Conservation (phyloP, 1,140 invertebrate genomes). For the Pogonomyrmex californicus region DNA sequence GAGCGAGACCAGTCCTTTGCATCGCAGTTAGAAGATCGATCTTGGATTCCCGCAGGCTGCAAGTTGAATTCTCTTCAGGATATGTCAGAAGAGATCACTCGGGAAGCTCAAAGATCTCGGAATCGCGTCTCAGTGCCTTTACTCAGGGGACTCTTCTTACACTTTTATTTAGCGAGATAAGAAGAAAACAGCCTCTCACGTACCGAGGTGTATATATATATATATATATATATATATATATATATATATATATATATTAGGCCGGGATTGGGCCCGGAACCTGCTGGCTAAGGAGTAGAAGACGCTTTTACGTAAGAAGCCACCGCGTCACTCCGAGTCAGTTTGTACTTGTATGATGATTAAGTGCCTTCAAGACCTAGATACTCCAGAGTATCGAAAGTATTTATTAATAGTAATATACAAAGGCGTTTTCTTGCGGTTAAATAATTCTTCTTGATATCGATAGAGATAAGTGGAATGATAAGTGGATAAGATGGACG, state of each 20-base stretch:
- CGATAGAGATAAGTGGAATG: neutral
- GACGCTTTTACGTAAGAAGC: too few relatives aligned
- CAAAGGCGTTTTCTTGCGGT: neutral
- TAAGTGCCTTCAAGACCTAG: slow-evolving; percentile 34
- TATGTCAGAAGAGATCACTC: slow-evolving; percentile 1
- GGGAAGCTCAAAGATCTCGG: slow-evolving; percentile 3
- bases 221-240: too few relatives aligned
- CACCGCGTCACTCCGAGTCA: neutral
- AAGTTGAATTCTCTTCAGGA: neutral
- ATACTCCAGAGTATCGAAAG: neutral
- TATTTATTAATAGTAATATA: slow-evolving; percentile 27
- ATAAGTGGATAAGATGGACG: neutral
- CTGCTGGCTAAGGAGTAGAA: too few relatives aligned
- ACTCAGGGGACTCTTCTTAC: slow-evolving; percentile 21
- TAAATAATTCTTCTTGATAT: neutral
- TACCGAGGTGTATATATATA: too few relatives aligned
- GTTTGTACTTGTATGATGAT: neutral
- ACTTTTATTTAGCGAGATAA: neutral
- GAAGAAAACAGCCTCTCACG: too few relatives aligned
- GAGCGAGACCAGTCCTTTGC: slow-evolving; percentile 28
- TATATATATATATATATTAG: too few relatives aligned
- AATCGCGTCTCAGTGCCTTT: neutral
- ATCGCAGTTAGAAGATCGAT: slow-evolving; percentile 24
- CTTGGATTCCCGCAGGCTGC: neutral
- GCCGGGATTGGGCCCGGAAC: too few relatives aligned